Evolutionary conservation across 2,113 vertebrate genomes (phyloP).

Genomic region (Galeopterus variegatus): DNA sequence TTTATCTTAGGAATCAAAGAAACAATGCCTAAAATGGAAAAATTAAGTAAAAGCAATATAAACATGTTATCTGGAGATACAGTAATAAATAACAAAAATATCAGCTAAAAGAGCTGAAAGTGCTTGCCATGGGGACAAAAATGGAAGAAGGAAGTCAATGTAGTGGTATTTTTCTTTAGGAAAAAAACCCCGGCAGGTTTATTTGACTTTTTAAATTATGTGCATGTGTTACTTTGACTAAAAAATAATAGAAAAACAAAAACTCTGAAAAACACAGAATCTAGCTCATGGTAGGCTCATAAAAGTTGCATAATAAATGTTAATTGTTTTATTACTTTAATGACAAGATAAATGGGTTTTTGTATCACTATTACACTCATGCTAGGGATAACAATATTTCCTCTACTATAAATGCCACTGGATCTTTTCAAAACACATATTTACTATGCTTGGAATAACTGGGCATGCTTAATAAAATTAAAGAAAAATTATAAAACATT

Average conservation of each 20-base stretch:
- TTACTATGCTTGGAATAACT: constrained; percentile 61
- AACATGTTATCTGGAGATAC: background rate
- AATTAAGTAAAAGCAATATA: constrained; percentile 19
- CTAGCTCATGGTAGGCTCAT: background rate
- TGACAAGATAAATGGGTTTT: constrained; percentile 67
- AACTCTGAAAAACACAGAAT: background rate
- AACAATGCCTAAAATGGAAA: background rate
- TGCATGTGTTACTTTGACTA: background rate
- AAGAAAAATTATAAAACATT: constrained; percentile 67
- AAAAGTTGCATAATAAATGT: constrained; percentile 40
- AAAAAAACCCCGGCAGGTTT: background rate
- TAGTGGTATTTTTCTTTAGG: background rate
- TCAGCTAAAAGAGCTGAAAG: background rate
- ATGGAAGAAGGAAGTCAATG: background rate
- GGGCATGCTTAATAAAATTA: constrained; percentile 70
- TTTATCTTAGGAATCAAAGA: constrained; percentile 10
- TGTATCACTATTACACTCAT: constrained; percentile 68
- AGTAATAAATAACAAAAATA: background rate
- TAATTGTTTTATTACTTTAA: constrained; percentile 72
- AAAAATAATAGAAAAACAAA: background rate
- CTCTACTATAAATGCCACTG: constrained; percentile 44
- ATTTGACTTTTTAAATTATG: background rate
- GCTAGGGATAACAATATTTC: constrained; percentile 65
- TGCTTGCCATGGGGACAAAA: background rate
- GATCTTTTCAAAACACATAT: constrained; percentile 50